Evolutionary conservation across 2,888 invertebrate genomes (phyloP).

Genomic region (Thymelicus acteon): DNA sequence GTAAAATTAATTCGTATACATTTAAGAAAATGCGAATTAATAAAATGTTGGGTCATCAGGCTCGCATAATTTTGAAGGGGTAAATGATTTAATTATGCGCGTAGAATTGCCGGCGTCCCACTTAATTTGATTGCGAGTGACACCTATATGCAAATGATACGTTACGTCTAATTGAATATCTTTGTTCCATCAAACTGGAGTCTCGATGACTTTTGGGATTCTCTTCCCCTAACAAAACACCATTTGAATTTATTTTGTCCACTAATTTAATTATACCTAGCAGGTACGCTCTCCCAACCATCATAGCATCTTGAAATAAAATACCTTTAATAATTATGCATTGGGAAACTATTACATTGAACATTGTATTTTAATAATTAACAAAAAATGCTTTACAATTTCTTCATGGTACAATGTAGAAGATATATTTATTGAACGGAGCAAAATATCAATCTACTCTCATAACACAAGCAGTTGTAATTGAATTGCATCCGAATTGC

Average conservation of each 20-base stretch:
- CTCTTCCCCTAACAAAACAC: constrained; percentile 34
- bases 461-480: too few relatives aligned
- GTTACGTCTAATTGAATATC: constrained; percentile 80
- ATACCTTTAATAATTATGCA: neutral
- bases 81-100: constrained; percentile 77
- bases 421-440: too few relatives aligned
- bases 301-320: neutral
- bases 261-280: constrained; percentile 34
- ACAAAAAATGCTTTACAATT: too few relatives aligned
- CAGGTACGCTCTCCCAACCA: neutral
- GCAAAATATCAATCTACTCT: too few relatives aligned
- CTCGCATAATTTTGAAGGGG: constrained; percentile 61
- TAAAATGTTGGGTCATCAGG: constrained; percentile 52
- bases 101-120: constrained; percentile 69
- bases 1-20: too few relatives aligned
- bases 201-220: constrained; percentile 56
- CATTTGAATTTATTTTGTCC: constrained; percentile 43
- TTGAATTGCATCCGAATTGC: neutral
- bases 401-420: too few relatives aligned
- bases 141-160: constrained; percentile 81
- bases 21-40: constrained; percentile 29
- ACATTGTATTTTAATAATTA: too few relatives aligned
- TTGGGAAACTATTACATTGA: too few relatives aligned
- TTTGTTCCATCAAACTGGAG: constrained; percentile 64
- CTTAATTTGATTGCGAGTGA: constrained; percentile 79